Evolutionary conservation across 2,113 vertebrate genomes (phyloP).

Genomic region (Anhinga rufa): DNA sequence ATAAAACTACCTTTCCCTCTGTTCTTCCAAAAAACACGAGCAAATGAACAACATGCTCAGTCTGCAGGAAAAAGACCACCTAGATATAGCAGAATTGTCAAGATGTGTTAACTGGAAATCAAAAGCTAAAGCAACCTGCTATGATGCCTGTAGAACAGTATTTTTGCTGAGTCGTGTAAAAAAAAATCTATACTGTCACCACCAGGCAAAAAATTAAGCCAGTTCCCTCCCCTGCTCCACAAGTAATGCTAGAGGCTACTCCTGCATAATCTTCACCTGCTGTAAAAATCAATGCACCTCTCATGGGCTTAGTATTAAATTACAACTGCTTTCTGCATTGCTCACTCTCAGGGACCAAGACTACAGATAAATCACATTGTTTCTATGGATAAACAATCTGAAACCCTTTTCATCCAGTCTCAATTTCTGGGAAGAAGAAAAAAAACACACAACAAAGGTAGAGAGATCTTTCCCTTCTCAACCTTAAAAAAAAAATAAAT

Average conservation of each 20-base stretch:
- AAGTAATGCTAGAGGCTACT: conserved; percentile 17
- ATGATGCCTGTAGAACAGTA: not conserved
- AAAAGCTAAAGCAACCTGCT: conserved; percentile 10
- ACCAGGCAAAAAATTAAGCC: conserved; percentile 53
- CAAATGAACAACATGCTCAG: not conserved
- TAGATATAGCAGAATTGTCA: not conserved
- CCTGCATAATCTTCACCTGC: conserved; percentile 62
- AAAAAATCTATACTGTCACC: conserved; percentile 40
- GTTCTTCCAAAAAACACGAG: not conserved
- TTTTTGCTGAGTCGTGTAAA: conserved; percentile 59
- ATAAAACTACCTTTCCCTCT: not conserved
- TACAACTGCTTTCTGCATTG: conserved; percentile 37
- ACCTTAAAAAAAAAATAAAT: not conserved
- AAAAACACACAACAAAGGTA: no score
- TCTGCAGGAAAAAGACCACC: not conserved
- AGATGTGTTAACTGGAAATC: not conserved
- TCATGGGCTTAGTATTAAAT: conserved; percentile 58
- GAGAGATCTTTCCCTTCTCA: not conserved
- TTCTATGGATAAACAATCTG: not conserved
- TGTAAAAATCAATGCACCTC: conserved; percentile 63
- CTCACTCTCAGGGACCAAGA: not conserved
- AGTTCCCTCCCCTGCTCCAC: not conserved
- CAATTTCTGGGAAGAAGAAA: not conserved
- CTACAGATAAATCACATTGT: conserved; percentile 11
- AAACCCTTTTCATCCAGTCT: not conserved